Evolutionary conservation across 2,888 invertebrate genomes (phyloP).

Genomic region (Unio delphinus): DNA sequence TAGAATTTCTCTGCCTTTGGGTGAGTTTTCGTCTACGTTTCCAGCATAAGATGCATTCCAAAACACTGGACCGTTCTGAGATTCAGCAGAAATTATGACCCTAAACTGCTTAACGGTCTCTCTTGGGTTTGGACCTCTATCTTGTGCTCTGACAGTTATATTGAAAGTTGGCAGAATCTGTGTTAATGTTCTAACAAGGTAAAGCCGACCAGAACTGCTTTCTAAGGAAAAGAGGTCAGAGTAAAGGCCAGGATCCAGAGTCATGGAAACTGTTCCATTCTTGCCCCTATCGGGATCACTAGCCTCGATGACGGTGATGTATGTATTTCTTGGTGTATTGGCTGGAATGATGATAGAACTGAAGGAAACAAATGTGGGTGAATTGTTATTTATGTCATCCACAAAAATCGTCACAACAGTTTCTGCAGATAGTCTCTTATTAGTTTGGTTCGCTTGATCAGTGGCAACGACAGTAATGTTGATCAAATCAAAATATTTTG

Average conservation of each 20-base stretch:
- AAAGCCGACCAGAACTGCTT: constrained; percentile 34
- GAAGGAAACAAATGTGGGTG: constrained; percentile 86
- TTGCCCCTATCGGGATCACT: constrained; percentile 91
- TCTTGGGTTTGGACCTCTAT: constrained; percentile 35
- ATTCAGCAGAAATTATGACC: constrained; percentile 34
- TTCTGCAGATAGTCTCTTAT: constrained; percentile 85
- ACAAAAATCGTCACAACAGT: constrained; percentile 89
- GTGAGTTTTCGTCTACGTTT: constrained; percentile 90
- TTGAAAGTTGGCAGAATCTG: constrained; percentile 30
- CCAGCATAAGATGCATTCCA: constrained; percentile 76
- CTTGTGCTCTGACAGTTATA: constrained; percentile 43
- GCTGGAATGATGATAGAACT: constrained; percentile 80
- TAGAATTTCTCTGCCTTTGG: constrained; percentile 87
- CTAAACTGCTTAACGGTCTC: constrained; percentile 28
- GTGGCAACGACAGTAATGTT: constrained; percentile 90
- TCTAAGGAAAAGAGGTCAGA: constrained; percentile 29
- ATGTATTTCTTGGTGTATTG: constrained; percentile 75
- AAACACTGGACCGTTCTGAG: constrained; percentile 47
- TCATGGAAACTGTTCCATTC: constrained; percentile 93
- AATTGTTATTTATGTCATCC: constrained; percentile 93
- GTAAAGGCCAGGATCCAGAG: constrained; percentile 65
- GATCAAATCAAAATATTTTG: constrained; percentile 91
- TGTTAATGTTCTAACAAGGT: constrained; percentile 29
- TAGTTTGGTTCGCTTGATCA: constrained; percentile 86
- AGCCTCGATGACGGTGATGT: constrained; percentile 84